Evolutionary conservation across 2,113 vertebrate genomes (phyloP).

Genomic region (Chloropsis cyanopogon): DNA sequence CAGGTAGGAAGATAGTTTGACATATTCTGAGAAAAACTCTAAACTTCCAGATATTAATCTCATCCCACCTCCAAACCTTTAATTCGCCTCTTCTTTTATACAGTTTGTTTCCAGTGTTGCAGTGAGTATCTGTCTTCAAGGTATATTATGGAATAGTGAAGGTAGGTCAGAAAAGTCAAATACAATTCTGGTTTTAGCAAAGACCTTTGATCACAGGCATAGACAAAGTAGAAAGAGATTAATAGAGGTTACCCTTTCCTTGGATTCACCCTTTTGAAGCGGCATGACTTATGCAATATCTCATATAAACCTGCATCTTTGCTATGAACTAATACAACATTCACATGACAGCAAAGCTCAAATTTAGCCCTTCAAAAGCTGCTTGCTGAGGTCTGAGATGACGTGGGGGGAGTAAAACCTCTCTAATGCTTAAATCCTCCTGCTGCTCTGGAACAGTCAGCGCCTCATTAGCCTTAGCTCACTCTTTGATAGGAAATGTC

Average conservation of each 20-base stretch:
- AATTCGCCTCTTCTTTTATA: background rate
- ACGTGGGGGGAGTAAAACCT: constrained; percentile 16
- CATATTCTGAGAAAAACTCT: background rate
- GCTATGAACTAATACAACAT: background rate
- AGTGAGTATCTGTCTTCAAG: background rate
- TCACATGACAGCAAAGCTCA: constrained; percentile 18
- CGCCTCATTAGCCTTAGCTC: background rate
- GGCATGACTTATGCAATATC: background rate
- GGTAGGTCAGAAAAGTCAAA: background rate
- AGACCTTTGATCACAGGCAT: background rate
- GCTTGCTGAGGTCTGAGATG: constrained; percentile 32
- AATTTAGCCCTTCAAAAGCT: constrained; percentile 43
- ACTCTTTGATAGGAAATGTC: constrained; percentile 27
- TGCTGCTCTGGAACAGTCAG: constrained; percentile 40
- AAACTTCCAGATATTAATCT: background rate
- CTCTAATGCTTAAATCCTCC: constrained; percentile 23
- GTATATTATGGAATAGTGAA: background rate
- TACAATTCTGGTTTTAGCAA: background rate
- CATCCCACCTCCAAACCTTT: background rate
- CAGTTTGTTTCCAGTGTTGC: background rate
- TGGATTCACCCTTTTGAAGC: background rate
- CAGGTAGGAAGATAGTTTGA: background rate
- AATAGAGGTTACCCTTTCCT: background rate
- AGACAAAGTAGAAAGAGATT: background rate
- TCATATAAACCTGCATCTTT: background rate